Conservation (phyloP, 2,888 invertebrate species). For the Mesorhabditis belari region DNA sequence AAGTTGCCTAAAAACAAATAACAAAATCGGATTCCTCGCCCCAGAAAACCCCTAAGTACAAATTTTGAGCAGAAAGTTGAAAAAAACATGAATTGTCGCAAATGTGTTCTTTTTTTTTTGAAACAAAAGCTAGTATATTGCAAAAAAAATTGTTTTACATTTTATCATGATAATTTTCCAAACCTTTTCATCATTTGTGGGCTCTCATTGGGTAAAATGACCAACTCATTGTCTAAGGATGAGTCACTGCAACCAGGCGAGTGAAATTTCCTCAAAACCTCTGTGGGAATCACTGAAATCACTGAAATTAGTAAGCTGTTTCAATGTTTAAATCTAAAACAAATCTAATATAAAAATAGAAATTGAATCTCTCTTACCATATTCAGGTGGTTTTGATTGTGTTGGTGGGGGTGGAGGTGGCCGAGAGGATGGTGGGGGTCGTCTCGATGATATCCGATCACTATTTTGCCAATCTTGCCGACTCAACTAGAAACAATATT, state of each 20-base stretch:
- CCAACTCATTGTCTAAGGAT: slow-evolving; percentile 16
- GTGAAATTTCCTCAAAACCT: neutral
- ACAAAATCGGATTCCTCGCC: neutral
- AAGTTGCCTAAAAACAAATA: neutral
- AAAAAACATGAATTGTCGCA: neutral
- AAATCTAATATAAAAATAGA: too few relatives aligned
- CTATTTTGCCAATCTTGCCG: too few relatives aligned
- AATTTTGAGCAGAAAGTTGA: neutral
- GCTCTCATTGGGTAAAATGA: slow-evolving; percentile 7
- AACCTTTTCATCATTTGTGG: neutral
- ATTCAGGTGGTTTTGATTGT: neutral
- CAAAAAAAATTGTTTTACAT: neutral
- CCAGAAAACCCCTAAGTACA: neutral
- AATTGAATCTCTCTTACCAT: too few relatives aligned
- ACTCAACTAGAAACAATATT: too few relatives aligned
- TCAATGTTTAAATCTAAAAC: too few relatives aligned
- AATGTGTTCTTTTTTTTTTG: too few relatives aligned
- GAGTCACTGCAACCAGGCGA: slow-evolving; percentile 20
- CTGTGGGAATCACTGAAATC: too few relatives aligned
- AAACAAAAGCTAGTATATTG: too few relatives aligned
- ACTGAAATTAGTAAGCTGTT: too few relatives aligned
- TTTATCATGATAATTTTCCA: neutral
- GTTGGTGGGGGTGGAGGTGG: slow-evolving; percentile 26
- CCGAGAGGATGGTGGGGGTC: slow-evolving; percentile 27
- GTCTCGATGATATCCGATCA: slow-evolving; percentile 18